These are phyloP conservation scores for Phortica okadai DNA, from an alignment of 2,888 invertebrate species.

Conservation along the genomic window DNA sequence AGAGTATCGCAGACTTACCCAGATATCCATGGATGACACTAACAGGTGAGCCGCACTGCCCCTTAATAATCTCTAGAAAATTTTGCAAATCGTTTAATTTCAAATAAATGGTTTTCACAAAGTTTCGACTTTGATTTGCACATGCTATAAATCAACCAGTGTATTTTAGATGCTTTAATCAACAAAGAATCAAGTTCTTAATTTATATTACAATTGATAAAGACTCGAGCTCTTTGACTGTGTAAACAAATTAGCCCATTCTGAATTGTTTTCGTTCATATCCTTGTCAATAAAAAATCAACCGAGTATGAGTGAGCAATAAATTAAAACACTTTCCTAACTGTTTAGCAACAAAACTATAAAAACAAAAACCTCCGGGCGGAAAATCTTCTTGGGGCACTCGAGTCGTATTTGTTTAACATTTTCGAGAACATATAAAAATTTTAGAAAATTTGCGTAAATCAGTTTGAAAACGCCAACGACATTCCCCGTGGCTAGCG, in stretches of 20 bases:
- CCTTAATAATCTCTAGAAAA: too few relatives aligned
- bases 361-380: too few relatives aligned
- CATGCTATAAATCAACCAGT: too few relatives aligned
- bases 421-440: slow-evolving; percentile 43
- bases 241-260: slow-evolving; percentile 14
- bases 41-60: slow-evolving; percentile 82
- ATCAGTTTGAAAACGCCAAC: slow-evolving; percentile 44
- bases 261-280: not conserved
- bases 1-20: slow-evolving; percentile 93
- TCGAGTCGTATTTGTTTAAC: slow-evolving; percentile 41
- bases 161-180: not conserved
- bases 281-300: not conserved
- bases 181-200: not conserved
- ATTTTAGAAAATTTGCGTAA: slow-evolving; percentile 51
- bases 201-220: slow-evolving; percentile 1
- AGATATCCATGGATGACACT: slow-evolving; percentile 98
- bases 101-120: too few relatives aligned
- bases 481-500: slow-evolving; percentile 11
- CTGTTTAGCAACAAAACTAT: not conserved
- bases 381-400: not conserved
- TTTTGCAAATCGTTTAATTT: too few relatives aligned
- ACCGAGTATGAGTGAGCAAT: not conserved
- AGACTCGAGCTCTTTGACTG: slow-evolving; percentile 4
- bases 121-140: too few relatives aligned
- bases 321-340: not conserved